Base-by-base conservation (phyloP, 2,888 invertebrate species). In the Caradrina clavipalpis region DNA sequence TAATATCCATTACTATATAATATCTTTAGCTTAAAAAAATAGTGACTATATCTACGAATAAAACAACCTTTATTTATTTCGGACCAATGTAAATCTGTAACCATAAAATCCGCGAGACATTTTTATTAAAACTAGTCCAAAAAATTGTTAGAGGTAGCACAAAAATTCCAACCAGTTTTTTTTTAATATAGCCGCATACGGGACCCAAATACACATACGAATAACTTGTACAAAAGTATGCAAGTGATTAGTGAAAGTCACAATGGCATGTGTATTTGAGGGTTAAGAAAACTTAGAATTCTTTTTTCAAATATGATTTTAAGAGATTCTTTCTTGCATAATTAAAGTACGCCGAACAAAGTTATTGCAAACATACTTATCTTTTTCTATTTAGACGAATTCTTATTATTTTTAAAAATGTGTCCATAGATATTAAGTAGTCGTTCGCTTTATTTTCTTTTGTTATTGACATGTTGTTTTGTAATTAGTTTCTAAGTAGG, bases 381-480 rank as follows among this genome's bases (percentile, higher is more conserved):
- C 47, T 53, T 70, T 56, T 73, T 69, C 22, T 65, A 58, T 69
- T 56, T 79, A 79, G 74, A 68, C 19, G 47, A 80, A 62, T 80
- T 68, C 68, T 77, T 80, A 66, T 63, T 35, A 45, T 56, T 74
- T 49, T 49, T 59, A 65, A 49, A 68, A 59, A 69, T 65, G 61
- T 76, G 77, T 76, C 67, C 76, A 67, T 80, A 78, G 58, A 26
- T 19, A 35, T 61, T 77, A 81, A 64, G 67, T 71, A 67, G 76
- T 78, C 67, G 72, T 76, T 80, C 61, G 76, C 69, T 67, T 67
- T 76, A 67, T 74, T 69, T 69, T 69, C 60, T 67, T 78, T 83
- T 81, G 75, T 81, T 79, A 76, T 71, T 72, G 73, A 67, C 69
- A 73, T 72, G 53, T 82, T 84, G 81, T 78, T 81, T 71, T 84